Conservation (phyloP, 2,888 invertebrate genomes). For the Norana najaformis region DNA sequence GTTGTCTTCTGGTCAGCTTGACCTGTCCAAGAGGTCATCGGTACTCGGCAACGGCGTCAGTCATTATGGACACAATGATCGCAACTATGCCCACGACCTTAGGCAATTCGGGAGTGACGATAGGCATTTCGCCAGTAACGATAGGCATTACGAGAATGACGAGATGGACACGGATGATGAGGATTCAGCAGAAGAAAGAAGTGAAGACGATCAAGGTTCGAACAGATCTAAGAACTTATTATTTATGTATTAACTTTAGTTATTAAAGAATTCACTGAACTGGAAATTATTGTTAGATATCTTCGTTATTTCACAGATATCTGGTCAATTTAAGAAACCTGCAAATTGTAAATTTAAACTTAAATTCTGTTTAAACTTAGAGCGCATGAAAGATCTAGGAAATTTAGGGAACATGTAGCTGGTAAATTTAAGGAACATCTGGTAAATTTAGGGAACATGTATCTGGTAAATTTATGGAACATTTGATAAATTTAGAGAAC, state of each 20-base stretch:
- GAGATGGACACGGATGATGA: neutral
- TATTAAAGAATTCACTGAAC: neutral
- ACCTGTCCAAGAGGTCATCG: conserved; percentile 19
- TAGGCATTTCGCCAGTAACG: neutral
- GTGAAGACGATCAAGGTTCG: conserved; percentile 10
- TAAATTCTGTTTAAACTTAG: too few species aligned
- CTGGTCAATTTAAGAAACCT: too few species aligned
- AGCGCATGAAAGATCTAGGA: too few species aligned
- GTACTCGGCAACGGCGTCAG: neutral
- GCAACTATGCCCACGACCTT: neutral
- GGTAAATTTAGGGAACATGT: too few species aligned
- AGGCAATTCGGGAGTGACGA: conserved; percentile 16
- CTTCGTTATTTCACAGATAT: neutral
- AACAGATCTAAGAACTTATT: neutral
- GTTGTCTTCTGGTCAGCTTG: conserved; percentile 5
- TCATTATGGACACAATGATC: neutral
- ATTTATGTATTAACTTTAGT: neutral
- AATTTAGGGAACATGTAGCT: too few species aligned
- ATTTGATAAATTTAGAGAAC: too few species aligned
- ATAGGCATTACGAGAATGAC: conserved; percentile 8
- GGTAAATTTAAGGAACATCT: too few species aligned
- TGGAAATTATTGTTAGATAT: neutral
- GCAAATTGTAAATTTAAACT: too few species aligned
- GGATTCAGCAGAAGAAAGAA: neutral
- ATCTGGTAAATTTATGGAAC: too few species aligned